These are phyloP conservation scores for Agrochola lychnidis DNA, from an alignment of 2,888 invertebrate species.

Conservation along the genomic window DNA sequence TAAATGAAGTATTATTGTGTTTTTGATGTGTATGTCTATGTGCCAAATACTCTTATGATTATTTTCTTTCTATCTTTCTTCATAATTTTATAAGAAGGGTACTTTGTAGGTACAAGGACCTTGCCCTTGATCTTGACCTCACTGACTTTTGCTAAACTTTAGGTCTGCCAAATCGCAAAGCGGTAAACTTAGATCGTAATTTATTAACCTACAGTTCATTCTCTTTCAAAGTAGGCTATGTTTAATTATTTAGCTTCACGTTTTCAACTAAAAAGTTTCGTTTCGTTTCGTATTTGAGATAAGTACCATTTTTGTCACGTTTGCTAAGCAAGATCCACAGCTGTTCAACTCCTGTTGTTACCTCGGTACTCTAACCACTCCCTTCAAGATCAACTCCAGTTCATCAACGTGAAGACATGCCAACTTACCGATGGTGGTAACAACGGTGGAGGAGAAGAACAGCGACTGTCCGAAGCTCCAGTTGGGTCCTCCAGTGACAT, in stretches of 20 bases:
- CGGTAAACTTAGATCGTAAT: slow-evolving; percentile 9
- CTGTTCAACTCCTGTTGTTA: not conserved
- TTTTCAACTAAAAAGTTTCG: not conserved
- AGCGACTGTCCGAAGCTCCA: slow-evolving; percentile 97
- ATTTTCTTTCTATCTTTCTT: not conserved
- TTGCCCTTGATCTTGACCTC: slow-evolving; percentile 5
- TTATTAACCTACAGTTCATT: slow-evolving; percentile 19
- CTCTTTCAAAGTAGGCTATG: not conserved
- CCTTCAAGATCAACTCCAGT: not conserved
- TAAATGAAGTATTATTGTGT: not conserved
- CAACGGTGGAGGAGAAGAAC: slow-evolving; percentile 96
- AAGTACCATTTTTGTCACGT: not conserved
- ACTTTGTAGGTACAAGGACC: not conserved
- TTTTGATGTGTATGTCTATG: not conserved
- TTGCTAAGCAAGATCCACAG: not conserved
- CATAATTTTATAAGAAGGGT: not conserved
- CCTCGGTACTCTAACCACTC: not conserved
- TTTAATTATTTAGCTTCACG: not conserved
- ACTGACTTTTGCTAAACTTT: slow-evolving; percentile 13
- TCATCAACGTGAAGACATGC: not conserved
- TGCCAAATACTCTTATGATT: not conserved
- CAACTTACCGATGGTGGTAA: slow-evolving; percentile 95
- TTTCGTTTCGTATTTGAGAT: not conserved
- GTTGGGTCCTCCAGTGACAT: slow-evolving; percentile 95
- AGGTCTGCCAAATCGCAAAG: not conserved